phyloP scores from a whole-genome alignment of 2,113 vertebrate genomes.

The Myrmecophaga tridactyla region DNA sequence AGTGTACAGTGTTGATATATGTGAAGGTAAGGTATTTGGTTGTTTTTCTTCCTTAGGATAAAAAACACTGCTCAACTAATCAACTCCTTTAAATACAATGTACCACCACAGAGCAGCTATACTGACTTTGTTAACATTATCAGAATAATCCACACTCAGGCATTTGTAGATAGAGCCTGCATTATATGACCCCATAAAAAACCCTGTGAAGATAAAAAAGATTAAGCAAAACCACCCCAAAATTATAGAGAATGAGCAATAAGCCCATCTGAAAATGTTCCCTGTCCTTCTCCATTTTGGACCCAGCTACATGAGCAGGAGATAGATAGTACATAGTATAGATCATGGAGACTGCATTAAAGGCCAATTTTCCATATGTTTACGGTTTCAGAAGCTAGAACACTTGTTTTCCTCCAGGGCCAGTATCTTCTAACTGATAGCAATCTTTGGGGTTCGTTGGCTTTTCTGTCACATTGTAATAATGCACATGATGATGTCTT shows the following conservation, averaged over 20 bases:
- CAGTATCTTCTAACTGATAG: too few species aligned
- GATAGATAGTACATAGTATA: slow-evolving; percentile 96
- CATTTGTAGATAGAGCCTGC: slow-evolving; percentile 98
- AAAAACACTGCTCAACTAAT: slow-evolving; percentile 99
- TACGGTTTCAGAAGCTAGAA: too few species aligned
- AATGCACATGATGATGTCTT: too few species aligned
- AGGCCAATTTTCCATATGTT: slow-evolving; percentile 97
- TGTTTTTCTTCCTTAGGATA: slow-evolving; percentile 98
- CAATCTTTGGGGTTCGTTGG: too few species aligned
- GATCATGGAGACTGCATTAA: slow-evolving; percentile 96
- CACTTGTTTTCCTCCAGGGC: too few species aligned
- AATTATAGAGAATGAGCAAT: slow-evolving; percentile 97
- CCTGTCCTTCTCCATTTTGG: slow-evolving; percentile 96
- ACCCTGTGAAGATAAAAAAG: slow-evolving; percentile 99
- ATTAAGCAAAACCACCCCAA: slow-evolving; percentile 99
- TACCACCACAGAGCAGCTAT: slow-evolving; percentile 99
- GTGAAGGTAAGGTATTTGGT: slow-evolving; percentile 97
- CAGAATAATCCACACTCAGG: slow-evolving; percentile 95
- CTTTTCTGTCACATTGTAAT: too few species aligned
- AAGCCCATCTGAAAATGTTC: slow-evolving; percentile 96
- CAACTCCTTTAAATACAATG: slow-evolving; percentile 97
- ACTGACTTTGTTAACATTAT: slow-evolving; percentile 98
- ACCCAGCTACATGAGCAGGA: slow-evolving; percentile 97
- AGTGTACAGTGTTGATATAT: slow-evolving; percentile 99
- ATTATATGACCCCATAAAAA: slow-evolving; percentile 93